A percentile compares a stretch with the other conserved stretches of the same genome.
phyloP scores from a whole-genome alignment of 2,113 vertebrate genomes.

The Epinephelus cyanopodus region DNA sequence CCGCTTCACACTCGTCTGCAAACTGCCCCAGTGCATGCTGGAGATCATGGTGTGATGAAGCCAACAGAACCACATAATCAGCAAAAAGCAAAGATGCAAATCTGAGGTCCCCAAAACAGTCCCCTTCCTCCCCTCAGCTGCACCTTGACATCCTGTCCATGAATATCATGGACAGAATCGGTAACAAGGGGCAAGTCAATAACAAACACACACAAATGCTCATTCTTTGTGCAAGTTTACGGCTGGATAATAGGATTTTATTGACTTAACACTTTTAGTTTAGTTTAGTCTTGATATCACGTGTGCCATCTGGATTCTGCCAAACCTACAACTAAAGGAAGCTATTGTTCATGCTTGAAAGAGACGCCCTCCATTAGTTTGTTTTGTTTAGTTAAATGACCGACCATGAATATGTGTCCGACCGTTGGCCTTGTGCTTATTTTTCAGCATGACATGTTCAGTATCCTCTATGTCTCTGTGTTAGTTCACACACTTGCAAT shows the following conservation, averaged over 20 bases:
- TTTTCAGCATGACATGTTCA: constrained; percentile 28
- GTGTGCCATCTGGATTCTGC: constrained; percentile 1
- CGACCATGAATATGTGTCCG: background rate
- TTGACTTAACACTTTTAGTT: background rate
- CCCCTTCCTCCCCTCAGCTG: no score
- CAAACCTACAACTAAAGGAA: background rate
- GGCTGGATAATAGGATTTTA: background rate
- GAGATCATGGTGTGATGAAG: no score
- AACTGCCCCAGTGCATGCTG: no score
- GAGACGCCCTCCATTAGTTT: constrained; percentile 14
- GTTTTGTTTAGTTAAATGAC: constrained; percentile 39
- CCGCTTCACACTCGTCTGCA: no score
- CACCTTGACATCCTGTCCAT: no score
- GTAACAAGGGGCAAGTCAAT: background rate
- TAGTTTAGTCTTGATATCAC: background rate
- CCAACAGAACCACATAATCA: no score
- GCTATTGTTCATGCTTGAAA: background rate
- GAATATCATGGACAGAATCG: no score
- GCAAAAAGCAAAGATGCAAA: no score
- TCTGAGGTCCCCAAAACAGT: no score
- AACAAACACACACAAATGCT: background rate
- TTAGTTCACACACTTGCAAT: background rate
- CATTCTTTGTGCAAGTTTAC: background rate
- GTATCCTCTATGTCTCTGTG: background rate
- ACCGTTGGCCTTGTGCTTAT: constrained; percentile 40